These are phyloP conservation scores for Wiebesia pumilae DNA, from an alignment of 1,140 invertebrate species.

Conservation along the genomic window DNA sequence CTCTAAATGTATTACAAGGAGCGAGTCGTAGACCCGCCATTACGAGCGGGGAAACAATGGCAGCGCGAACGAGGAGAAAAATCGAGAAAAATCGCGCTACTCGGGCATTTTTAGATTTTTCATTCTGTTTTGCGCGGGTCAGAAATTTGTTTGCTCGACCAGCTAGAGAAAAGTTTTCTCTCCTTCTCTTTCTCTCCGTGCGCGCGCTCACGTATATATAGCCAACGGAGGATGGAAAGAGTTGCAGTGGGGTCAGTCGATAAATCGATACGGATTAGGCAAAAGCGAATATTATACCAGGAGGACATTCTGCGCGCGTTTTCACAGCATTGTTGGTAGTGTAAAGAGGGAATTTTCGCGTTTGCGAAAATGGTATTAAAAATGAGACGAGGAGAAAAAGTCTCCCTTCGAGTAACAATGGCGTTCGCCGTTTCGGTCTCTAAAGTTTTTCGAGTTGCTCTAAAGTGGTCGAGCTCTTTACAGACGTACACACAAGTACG, in stretches of 20 bases:
- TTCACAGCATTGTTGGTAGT: not conserved
- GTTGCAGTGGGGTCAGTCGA: slow-evolving; percentile 37
- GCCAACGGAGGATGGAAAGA: slow-evolving; percentile 25
- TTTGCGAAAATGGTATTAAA: not conserved
- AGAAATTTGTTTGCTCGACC: not conserved
- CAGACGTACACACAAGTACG: not conserved
- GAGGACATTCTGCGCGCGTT: not conserved
- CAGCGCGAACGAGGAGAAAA: not conserved
- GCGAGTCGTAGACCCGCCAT: not conserved
- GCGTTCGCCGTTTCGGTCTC: not conserved
- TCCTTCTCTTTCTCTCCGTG: not conserved
- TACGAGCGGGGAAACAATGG: slow-evolving; percentile 15
- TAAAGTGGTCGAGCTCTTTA: not conserved
- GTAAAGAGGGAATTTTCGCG: slow-evolving; percentile 38
- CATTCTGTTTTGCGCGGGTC: not conserved
- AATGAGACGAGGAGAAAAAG: not conserved
- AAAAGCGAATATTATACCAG: slow-evolving; percentile 42
- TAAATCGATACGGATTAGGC: slow-evolving; percentile 53
- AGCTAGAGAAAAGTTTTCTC: not conserved
- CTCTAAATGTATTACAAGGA: not conserved
- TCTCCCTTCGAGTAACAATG: not conserved
- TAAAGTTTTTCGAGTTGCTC: slow-evolving; percentile 20
- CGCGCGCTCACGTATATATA: not conserved
- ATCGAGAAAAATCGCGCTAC: not conserved
- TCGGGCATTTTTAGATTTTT: too few relatives aligned